Evolutionary conservation across 2,797 vertebrate genomes (phyloP).

Genomic region (Coranthus polyacanthus): DNA sequence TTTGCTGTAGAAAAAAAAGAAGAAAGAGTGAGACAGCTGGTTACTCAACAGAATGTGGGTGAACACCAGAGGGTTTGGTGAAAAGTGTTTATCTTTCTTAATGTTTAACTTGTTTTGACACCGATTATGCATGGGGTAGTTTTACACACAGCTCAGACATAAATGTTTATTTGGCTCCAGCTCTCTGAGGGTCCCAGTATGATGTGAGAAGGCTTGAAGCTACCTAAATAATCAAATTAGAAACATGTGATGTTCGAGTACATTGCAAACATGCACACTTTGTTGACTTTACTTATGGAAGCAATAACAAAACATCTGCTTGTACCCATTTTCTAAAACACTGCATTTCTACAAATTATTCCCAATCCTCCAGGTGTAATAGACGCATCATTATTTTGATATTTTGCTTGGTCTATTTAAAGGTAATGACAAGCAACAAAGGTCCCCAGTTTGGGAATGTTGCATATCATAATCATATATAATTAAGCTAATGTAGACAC

Average conservation of each 20-base stretch:
- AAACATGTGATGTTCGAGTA: conserved; percentile 1
- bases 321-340: too few relatives aligned
- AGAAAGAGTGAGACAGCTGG: too few relatives aligned
- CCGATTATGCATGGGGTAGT: neutral
- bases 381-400: too few relatives aligned
- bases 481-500: too few relatives aligned
- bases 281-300: neutral
- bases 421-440: too few relatives aligned
- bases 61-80: neutral
- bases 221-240: neutral
- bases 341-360: neutral
- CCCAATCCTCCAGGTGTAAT: too few relatives aligned
- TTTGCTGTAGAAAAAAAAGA: too few relatives aligned
- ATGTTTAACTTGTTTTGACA: conserved; percentile 17
- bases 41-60: too few relatives aligned
- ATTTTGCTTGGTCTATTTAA: too few relatives aligned
- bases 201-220: conserved; percentile 1
- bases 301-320: neutral
- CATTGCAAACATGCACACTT: neutral
- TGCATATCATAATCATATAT: too few relatives aligned
- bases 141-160: neutral
- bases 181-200: neutral
- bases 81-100: neutral
- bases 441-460: too few relatives aligned
- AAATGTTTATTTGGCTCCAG: neutral